These are phyloP conservation scores for Eupeodes latifasciatus DNA, from an alignment of 2,888 invertebrate genomes.

Conservation along the genomic window DNA sequence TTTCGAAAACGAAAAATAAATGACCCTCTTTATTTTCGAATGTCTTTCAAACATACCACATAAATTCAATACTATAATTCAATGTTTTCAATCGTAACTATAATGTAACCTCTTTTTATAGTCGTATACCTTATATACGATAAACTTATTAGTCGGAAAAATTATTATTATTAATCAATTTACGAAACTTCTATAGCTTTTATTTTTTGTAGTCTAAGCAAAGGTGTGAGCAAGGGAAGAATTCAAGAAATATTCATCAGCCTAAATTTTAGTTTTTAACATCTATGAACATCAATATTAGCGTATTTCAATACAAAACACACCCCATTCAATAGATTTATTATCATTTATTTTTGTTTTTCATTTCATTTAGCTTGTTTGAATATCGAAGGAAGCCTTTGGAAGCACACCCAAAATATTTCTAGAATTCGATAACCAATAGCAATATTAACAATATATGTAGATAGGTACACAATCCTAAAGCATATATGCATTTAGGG, in stretches of 20 bases:
- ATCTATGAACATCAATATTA: slow-evolving; percentile 37
- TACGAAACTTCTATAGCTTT: too few species aligned
- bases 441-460: slow-evolving; percentile 63
- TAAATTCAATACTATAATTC: too few species aligned
- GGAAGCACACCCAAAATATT: slow-evolving; percentile 70
- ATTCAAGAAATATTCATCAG: slow-evolving; percentile 28
- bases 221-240: background rate
- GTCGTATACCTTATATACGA: too few species aligned
- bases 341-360: slow-evolving; percentile 23
- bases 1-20: too few species aligned
- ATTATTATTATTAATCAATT: too few species aligned
- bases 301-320: slow-evolving; percentile 46
- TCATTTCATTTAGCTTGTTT: background rate
- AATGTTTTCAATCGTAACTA: too few species aligned
- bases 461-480: slow-evolving; percentile 12
- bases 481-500: slow-evolving; percentile 61
- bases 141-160: too few species aligned
- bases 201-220: too few species aligned
- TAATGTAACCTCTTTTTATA: too few species aligned
- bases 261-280: background rate
- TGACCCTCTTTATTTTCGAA: too few species aligned
- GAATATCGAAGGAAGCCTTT: background rate
- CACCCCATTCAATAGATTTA: slow-evolving; percentile 52
- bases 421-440: slow-evolving; percentile 64
- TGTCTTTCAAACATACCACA: too few species aligned